Evolutionary conservation across 92 coral and sea anemone species (phyloP), one percentile per base, ranked within the genome.

Genomic region (Isaurus tuberculatus): DNA sequence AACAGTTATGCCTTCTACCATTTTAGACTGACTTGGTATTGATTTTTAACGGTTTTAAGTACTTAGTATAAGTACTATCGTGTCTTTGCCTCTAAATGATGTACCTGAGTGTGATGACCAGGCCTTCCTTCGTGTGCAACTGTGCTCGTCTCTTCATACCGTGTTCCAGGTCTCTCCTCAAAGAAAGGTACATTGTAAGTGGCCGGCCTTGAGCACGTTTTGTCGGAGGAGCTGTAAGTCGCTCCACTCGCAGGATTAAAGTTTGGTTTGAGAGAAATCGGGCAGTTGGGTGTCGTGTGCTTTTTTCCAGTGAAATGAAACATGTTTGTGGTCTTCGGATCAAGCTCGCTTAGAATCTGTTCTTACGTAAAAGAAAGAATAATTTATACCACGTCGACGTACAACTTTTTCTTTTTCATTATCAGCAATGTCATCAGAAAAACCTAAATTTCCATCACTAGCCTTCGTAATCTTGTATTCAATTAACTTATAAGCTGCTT

Each of bases 91-190:
- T 46, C 7, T 46, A 2, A 2, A 16, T 16, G 2, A 0, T 2
- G 15, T 37, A 94, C 98, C 89, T 94, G 98, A 30, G 98, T 94
- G 87, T 94, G 98, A 74, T 94, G 96, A 22, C 96, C 96, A 79
- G 98, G 98, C 80, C 98, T 90, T 19, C 94, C 98, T 61, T 94
- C 98, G 44, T 94, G 98, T 2, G 92, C 93, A 77, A 79, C 83
- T 20, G 86, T 87, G 53, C 84, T 86, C 91, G 92, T 79, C 36
- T 90, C 87, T 3, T 69, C 80, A 55, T 87, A 94, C 60, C 74
- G 86, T 4, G 95, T 91, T 19, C 94, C 98, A 72, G 91, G 85
- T 46, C 81, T 88, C 81, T 49, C 87, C 26, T 51, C 25, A 77
- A 95, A 95, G 88, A 95, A 95, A 9, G 98, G 97, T 1, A 92